phyloP scores from a whole-genome alignment of 1,140 invertebrate genomes.

The Bradysia coprophila region DNA sequence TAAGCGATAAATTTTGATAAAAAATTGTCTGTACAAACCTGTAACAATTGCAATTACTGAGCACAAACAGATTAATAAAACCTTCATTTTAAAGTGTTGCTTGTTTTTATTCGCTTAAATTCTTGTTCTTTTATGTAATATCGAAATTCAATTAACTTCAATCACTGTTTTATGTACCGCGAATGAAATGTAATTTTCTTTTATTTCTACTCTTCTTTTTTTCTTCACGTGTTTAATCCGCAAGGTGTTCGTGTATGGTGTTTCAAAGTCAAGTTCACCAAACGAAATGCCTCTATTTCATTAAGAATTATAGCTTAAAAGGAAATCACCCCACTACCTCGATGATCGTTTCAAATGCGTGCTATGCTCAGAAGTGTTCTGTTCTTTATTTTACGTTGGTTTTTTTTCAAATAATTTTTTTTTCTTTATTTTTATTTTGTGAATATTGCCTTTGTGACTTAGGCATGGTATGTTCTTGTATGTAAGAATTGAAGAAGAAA shows the following conservation, averaged over 20 bases:
- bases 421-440: not conserved
- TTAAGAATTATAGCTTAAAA: conserved; percentile 1
- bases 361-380: too few relatives aligned
- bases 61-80: not conserved
- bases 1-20: too few relatives aligned
- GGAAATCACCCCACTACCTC: not conserved
- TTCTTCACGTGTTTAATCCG: too few relatives aligned
- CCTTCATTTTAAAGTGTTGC: too few relatives aligned
- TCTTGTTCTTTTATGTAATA: not conserved
- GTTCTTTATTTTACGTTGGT: too few relatives aligned
- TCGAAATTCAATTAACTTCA: not conserved
- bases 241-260: not conserved
- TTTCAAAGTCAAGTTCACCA: conserved; percentile 2
- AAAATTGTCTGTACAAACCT: too few relatives aligned
- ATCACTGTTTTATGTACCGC: not conserved
- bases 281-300: conserved; percentile 1
- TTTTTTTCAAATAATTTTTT: not conserved
- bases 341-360: not conserved
- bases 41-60: not conserved
- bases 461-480: too few relatives aligned
- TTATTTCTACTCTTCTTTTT: too few relatives aligned
- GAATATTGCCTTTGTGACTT: not conserved
- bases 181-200: too few relatives aligned
- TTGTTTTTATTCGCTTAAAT: not conserved
- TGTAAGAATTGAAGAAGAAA: too few relatives aligned